Base-by-base conservation (phyloP, 2,888 invertebrate species). In the Andrena praecox region DNA sequence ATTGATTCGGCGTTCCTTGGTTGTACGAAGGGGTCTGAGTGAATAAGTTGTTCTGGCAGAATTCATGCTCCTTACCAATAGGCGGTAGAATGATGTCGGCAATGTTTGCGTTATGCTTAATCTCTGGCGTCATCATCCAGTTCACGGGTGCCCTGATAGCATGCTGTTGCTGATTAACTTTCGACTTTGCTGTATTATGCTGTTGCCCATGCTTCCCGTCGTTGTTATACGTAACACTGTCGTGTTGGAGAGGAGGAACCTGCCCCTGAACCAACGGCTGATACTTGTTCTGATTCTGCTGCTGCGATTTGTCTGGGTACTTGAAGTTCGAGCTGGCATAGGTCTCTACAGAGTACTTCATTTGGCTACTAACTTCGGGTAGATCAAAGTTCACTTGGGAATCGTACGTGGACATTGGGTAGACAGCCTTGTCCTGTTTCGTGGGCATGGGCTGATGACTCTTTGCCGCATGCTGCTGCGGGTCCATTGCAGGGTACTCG, bases 71-170 rank as follows among this genome's bases (percentile, higher is more conserved):
- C 78, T 95, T 95, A 5, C 94, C 93, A 74, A 95, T 94, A 7
- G 94, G 93, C 6, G 95, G 94, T 24, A 95, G 87, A 82, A 94
- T 94, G 70, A 95, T 94, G 69, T 95, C 95, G 0, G 94, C 79
- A 29, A 94, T 92, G 66, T 93, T 93, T 6, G 91, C 86, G 56
- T 92, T 94, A 85, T 92, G 93, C 62, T 94, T 94, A 29, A 94
- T 92, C 85, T 95, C 95, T 0, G 95, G 95, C 0, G 95, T 94
- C 87, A 96, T 95, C 96, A 96, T 96, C 96, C 96, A 96, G 88
- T 96, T 96, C 0, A 96, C 95, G 0, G 95, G 95, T 4, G 95
- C 94, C 83, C 95, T 94, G 20, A 93, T 92, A 0, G 91, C 76
- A 77, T 93, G 92, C n/a, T 92, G 91, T 56, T 91, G 91, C 67